Conservation (phyloP, 2,113 vertebrate genomes). For the Pituophis catenifer region DNA sequence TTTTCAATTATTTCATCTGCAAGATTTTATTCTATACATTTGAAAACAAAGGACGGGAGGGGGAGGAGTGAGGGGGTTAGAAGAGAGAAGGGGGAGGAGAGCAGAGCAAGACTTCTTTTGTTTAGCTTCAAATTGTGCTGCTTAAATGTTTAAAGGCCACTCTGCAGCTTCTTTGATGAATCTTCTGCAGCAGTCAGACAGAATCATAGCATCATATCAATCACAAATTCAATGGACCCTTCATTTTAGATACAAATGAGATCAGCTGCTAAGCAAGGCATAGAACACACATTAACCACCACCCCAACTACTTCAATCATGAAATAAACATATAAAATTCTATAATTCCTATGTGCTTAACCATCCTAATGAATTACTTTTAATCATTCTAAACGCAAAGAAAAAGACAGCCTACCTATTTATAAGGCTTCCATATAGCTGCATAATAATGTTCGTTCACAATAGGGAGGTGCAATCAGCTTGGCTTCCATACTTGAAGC, state of each 20-base stretch:
- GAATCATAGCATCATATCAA: conserved; percentile 56
- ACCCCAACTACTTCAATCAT: background rate
- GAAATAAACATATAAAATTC: conserved; percentile 6
- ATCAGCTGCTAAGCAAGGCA: conserved; percentile 46
- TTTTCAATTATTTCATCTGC: conserved; percentile 58
- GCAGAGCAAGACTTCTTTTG: conserved; percentile 62
- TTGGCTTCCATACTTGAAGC: conserved; percentile 24
- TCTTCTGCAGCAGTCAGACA: conserved; percentile 60
- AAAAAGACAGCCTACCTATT: conserved; percentile 30
- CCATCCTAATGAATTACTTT: conserved; percentile 52
- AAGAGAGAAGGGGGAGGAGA: background rate
- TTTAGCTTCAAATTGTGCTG: conserved; percentile 51
- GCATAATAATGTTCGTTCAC: conserved; percentile 26
- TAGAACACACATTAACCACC: conserved; percentile 11
- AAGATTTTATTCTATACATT: conserved; percentile 47
- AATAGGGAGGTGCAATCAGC: conserved; percentile 34
- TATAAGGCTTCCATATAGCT: background rate
- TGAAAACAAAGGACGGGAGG: conserved; percentile 58
- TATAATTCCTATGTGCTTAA: conserved; percentile 50
- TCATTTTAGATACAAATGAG: conserved; percentile 43
- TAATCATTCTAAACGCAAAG: conserved; percentile 54
- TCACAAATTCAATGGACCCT: conserved; percentile 57
- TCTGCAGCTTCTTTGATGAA: conserved; percentile 56
- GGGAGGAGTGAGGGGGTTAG: background rate
- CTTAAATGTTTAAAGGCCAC: conserved; percentile 55